Evolutionary conservation across 2,113 vertebrate species (phyloP).

Genomic region (Oryzias melastigma): DNA sequence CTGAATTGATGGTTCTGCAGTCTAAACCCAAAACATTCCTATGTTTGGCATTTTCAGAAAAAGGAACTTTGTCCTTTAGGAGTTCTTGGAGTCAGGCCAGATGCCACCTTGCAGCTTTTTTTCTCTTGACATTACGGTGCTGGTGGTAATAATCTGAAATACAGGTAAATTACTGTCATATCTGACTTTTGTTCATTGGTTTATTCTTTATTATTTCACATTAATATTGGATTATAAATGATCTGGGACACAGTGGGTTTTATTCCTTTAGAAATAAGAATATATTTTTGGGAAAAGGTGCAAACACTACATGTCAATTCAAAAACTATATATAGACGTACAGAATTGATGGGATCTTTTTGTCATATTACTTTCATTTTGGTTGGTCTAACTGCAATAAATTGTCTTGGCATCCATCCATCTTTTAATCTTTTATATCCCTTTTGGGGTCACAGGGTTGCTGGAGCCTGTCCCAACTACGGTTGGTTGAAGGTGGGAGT

Average conservation of each 20-base stretch:
- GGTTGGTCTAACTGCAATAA: too few relatives aligned
- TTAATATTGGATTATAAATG: neutral
- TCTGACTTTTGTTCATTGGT: neutral
- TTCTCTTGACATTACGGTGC: conserved; percentile 13
- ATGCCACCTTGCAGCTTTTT: conserved; percentile 17
- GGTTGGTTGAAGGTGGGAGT: neutral
- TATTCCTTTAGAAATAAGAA: too few relatives aligned
- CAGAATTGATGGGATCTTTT: too few relatives aligned
- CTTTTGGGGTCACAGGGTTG: too few relatives aligned
- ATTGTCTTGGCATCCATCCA: too few relatives aligned
- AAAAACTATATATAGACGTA: too few relatives aligned
- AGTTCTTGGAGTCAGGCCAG: conserved; percentile 31
- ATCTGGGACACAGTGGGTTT: neutral
- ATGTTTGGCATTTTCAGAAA: conserved; percentile 58
- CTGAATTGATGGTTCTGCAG: conserved; percentile 22
- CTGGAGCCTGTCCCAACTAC: neutral
- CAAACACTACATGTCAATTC: too few relatives aligned
- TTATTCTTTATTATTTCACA: neutral
- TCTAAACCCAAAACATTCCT: conserved; percentile 19
- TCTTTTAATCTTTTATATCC: too few relatives aligned
- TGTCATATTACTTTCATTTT: too few relatives aligned
- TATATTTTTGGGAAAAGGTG: too few relatives aligned
- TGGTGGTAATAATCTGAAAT: conserved; percentile 29
- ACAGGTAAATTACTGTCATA: conserved; percentile 14
- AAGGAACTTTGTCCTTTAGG: conserved; percentile 39